Evolutionary conservation across 2,888 invertebrate genomes (phyloP).

Genomic region (Barypeithes pellucidus): DNA sequence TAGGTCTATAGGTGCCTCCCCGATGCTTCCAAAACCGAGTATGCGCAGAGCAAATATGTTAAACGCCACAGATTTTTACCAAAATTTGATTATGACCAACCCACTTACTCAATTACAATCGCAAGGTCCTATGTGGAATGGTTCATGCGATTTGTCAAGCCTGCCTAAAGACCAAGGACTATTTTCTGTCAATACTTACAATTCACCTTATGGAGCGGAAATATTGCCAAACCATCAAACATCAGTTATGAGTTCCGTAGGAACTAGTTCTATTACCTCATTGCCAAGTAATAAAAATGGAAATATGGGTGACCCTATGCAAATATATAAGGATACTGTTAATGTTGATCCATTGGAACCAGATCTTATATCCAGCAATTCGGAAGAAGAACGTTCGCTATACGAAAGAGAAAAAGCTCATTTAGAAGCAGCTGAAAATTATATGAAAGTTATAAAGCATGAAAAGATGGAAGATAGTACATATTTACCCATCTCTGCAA

Average conservation of each 20-base stretch:
- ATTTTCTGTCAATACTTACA: not conserved
- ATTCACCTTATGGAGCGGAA: slow-evolving; percentile 15
- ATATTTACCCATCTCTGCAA: slow-evolving; percentile 59
- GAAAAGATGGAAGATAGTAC: slow-evolving; percentile 47
- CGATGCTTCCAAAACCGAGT: slow-evolving; percentile 74
- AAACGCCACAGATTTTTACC: slow-evolving; percentile 54
- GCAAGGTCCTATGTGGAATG: slow-evolving; percentile 39
- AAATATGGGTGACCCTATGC: not conserved
- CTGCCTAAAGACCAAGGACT: slow-evolving; percentile 6
- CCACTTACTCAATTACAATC: slow-evolving; percentile 18
- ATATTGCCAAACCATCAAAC: slow-evolving; percentile 1
- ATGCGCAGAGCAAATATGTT: slow-evolving; percentile 67
- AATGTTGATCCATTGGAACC: not conserved
- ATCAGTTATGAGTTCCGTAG: not conserved
- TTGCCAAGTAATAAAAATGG: not conserved
- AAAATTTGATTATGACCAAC: slow-evolving; percentile 26
- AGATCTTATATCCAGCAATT: slow-evolving; percentile 29
- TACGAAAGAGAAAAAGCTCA: slow-evolving; percentile 42
- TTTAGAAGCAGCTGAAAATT: slow-evolving; percentile 43
- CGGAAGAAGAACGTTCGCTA: slow-evolving; percentile 40
- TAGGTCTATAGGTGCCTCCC: slow-evolving; percentile 72
- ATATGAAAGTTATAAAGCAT: slow-evolving; percentile 22
- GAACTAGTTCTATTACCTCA: not conserved
- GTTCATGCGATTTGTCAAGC: slow-evolving; percentile 24
- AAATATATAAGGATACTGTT: not conserved